phyloP scores from a whole-genome alignment of 2,113 vertebrate genomes.

The Puffinus mauretanicus region DNA sequence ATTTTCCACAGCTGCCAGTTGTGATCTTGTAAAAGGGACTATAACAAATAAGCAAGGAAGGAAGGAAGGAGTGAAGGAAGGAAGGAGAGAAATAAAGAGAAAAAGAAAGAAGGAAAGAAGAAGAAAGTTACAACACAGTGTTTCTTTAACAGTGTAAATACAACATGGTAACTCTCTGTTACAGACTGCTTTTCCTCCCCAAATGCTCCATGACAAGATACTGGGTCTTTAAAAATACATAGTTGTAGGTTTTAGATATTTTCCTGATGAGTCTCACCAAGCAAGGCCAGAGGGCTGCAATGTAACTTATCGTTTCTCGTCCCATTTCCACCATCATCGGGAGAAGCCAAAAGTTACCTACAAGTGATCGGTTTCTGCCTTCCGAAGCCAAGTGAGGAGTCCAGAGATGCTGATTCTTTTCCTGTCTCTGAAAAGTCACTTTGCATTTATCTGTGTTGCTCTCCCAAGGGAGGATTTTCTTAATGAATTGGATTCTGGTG shows the following conservation, averaged over 20 bases:
- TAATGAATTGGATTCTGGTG: neutral
- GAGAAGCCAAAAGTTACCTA: neutral
- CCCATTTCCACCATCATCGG: neutral
- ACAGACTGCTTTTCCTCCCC: neutral
- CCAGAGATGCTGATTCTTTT: neutral
- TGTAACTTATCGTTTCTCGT: neutral
- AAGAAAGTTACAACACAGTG: neutral
- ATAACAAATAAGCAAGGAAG: neutral
- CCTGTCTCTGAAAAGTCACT: neutral
- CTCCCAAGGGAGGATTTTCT: neutral
- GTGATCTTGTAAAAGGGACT: neutral
- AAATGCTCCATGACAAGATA: neutral
- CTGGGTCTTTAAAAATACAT: neutral
- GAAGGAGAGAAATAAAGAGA: neutral
- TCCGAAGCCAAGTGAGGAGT: neutral
- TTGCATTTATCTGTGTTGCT: neutral
- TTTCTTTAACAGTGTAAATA: neutral
- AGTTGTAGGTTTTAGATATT: neutral
- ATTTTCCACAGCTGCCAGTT: neutral
- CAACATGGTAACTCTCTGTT: neutral
- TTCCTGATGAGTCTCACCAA: neutral
- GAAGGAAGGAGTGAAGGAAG: neutral
- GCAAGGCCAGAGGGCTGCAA: neutral
- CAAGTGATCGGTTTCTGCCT: neutral
- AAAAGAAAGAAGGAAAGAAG: neutral